These are phyloP conservation scores for Flexamia atlantica DNA, from an alignment of 2,888 invertebrate genomes.

Conservation along the genomic window DNA sequence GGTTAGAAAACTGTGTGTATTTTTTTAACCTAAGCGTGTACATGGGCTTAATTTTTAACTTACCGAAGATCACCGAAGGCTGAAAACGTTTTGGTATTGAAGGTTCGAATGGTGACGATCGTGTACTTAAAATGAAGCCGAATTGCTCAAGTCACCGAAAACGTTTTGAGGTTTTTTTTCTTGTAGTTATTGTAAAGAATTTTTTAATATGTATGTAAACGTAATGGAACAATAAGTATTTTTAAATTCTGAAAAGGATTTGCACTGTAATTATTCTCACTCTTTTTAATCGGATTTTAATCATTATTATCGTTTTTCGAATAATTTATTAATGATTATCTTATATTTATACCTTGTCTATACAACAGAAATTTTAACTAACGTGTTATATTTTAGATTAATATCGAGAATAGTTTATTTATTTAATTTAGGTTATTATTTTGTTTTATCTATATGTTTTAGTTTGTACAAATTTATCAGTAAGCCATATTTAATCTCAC, in stretches of 20 bases:
- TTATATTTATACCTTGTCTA: conserved; percentile 53
- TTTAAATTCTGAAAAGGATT: conserved; percentile 28
- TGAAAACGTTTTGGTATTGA: conserved; percentile 45
- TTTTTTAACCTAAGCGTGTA: conserved; percentile 57
- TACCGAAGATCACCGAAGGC: conserved; percentile 47
- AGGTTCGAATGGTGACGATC: conserved; percentile 34
- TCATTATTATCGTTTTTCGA: conserved; percentile 7
- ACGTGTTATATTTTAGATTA: conserved; percentile 56
- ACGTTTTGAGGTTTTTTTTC: no score
- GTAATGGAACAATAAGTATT: conserved; percentile 14
- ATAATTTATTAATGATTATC: conserved; percentile 48
- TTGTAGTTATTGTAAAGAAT: conserved; percentile 54
- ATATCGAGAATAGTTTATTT: conserved; percentile 60
- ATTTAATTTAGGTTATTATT: conserved; percentile 56
- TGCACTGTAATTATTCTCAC: conserved; percentile 54
- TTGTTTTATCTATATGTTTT: conserved; percentile 52
- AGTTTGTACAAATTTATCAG: conserved; percentile 49
- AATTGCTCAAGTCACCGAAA: conserved; percentile 33
- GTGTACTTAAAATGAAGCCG: conserved; percentile 44
- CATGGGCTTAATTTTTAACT: conserved; percentile 47
- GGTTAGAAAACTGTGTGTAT: conserved; percentile 44
- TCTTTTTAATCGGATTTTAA: conserved; percentile 9
- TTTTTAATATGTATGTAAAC: conserved; percentile 15
- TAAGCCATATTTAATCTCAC: conserved; percentile 51
- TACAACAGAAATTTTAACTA: conserved; percentile 56